phyloP scores from a whole-genome alignment of 2,797 vertebrate genomes.

The Nyctibius grandis region DNA sequence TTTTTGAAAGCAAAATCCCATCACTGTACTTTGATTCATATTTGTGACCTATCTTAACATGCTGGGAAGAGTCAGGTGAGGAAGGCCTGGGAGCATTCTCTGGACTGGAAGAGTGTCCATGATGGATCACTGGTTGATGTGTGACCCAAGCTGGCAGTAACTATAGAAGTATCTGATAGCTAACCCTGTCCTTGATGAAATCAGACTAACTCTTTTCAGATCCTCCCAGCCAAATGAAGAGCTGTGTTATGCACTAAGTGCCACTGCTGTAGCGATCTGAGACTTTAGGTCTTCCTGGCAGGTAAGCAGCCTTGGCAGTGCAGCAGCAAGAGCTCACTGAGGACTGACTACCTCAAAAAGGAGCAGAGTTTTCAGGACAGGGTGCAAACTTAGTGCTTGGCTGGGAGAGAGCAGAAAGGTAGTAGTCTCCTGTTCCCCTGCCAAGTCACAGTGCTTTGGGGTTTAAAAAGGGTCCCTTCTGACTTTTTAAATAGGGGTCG shows the following conservation, averaged over 20 bases:
- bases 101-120: neutral
- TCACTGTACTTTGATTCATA: neutral
- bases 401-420: neutral
- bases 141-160: neutral
- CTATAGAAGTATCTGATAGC: neutral
- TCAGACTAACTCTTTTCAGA: neutral
- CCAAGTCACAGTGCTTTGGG: neutral
- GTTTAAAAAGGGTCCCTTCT: neutral
- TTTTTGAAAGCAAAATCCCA: neutral
- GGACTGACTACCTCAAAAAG: neutral
- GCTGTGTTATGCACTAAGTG: too few species aligned
- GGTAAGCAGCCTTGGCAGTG: neutral
- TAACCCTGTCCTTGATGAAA: neutral
- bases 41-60: neutral
- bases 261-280: neutral
- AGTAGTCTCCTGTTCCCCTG: fast-evolving
- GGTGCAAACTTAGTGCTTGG: fast-evolving
- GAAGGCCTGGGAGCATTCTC: neutral
- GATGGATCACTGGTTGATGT: neutral
- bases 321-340: neutral
- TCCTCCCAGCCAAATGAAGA: neutral
- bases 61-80: neutral
- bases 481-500: neutral
- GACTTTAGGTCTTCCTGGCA: neutral
- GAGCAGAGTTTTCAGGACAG: neutral